phyloP scores from a whole-genome alignment of 2,113 vertebrate genomes.

The Malurus alboscapulatus region DNA sequence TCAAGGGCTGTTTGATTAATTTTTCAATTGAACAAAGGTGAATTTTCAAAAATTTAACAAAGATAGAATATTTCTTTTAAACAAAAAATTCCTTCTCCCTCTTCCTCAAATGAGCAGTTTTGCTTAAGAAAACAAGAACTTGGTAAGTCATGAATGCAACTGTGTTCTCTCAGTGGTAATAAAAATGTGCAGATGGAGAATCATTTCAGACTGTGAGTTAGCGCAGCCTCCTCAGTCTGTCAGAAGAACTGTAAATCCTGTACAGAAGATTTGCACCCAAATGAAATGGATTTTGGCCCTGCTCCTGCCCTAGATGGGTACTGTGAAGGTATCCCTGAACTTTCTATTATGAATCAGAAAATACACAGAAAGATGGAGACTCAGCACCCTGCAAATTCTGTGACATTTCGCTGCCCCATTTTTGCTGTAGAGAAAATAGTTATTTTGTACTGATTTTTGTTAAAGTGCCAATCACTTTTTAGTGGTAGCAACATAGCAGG shows the following conservation, averaged over 20 bases:
- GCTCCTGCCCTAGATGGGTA: neutral
- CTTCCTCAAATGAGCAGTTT: neutral
- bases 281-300: conserved; percentile 26
- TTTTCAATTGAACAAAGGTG: neutral
- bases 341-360: conserved; percentile 21
- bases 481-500: neutral
- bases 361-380: neutral
- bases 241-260: conserved; percentile 33
- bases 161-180: neutral
- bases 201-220: neutral
- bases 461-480: neutral
- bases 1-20: neutral
- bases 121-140: neutral
- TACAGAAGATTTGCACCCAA: conserved; percentile 13
- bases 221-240: neutral
- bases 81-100: neutral
- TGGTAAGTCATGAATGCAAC: neutral
- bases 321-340: neutral
- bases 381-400: neutral
- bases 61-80: neutral
- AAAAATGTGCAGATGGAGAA: neutral
- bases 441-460: conserved; percentile 11
- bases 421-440: neutral
- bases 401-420: neutral
- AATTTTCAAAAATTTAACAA: neutral